Base-by-base conservation (phyloP, 2,888 invertebrate genomes). In the Apomyelois bistriatella region DNA sequence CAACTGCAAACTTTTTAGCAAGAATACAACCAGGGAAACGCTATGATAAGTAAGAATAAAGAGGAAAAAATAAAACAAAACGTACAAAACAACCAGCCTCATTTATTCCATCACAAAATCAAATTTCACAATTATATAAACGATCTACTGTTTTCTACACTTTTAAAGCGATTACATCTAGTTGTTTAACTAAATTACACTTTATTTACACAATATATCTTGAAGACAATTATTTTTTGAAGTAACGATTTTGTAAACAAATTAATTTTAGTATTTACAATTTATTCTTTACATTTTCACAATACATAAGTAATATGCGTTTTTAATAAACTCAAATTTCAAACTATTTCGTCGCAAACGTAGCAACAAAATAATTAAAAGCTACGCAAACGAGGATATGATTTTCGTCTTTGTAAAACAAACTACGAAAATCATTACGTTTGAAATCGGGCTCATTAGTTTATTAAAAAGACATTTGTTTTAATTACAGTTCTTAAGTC, bases 381-480 rank as follows among this genome's bases (percentile, higher is more conserved):
- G 36, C 43, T 36, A 52, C 43, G 22, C 15, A 49, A 9, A 36
- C 46, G 43, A 40, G 48, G 28, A 46, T 32, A 9, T 32, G 32
- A 48, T 46, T 37, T 50, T 48, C 56, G 41, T 41, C 32, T 46
- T 46, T 32, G 32, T 32, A 32, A 46, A 46, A 32, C 30, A 3
- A 30, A 35, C 4, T 32, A 32, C 32, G 32, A 32, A 38, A 40
- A 40, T 9, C 10, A 16, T 30, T 55, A 72, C 71, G 74, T 80
- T 81, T 81, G 81, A 85, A 85, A 84, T 66, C 66, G 86, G 86
- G 86, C 86, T 86, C 86, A 79, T 66, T 60, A 70, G 77, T 80
- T 68, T 70, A 61, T 66, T 64, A 64, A 69, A 70, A 68, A 76
- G 74, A 77, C 76, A 40, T 40, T 10, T 32, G 2, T 4, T 10